Base-by-base conservation (phyloP, 2,888 invertebrate species). In the Graphium colonna region DNA sequence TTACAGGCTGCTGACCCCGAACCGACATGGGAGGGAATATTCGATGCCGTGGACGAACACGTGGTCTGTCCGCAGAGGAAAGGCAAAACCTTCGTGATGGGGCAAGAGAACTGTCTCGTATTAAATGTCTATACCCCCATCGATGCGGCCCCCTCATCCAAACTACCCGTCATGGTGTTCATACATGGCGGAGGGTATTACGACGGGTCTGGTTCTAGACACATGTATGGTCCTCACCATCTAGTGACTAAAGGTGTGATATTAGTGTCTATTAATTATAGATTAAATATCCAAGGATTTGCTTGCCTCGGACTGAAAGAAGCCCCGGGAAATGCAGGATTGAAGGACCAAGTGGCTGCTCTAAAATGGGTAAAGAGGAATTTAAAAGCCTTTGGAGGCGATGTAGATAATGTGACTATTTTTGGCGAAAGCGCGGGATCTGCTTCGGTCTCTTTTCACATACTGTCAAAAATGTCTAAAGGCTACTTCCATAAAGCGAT, bases 341-440 rank as follows among this genome's bases (percentile, higher is more conserved):
- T 82, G 67, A 85, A 85, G 59, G 85, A 86, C 47, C 81, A 82
- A 55, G 79, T 79, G 0, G 80, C 81, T 17, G 83, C 82, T 3
- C 55, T 86, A 16, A 75, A 63, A 58, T 86, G 85, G 85, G 67
- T 85, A 3, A 67, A 71, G 52, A 69, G 58, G 21, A 85, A 86
- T 59, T 81, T 84, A 1, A 60, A 49, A 18, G 68, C 64, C 1
- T 82, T 85, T 52, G 85, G 84, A 1, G 85, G 85, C 3, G 78
- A 86, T 56, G 73, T 77, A 8, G 72, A 78, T 9, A 81, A 74
- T 21, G 77, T 85, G 0, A 84, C 82, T 0, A 57, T 85, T 42
- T 82, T 86, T 54, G 87, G 87, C 0, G 86, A 86, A 58, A 87
- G 87, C 42, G 87, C 87, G 50, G 87, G 87, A 1, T 76, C 68